Evolutionary conservation across 2,797 vertebrate species (phyloP), one percentile per base, ranked within the genome.

Genomic region (Xenentodon cancila): DNA sequence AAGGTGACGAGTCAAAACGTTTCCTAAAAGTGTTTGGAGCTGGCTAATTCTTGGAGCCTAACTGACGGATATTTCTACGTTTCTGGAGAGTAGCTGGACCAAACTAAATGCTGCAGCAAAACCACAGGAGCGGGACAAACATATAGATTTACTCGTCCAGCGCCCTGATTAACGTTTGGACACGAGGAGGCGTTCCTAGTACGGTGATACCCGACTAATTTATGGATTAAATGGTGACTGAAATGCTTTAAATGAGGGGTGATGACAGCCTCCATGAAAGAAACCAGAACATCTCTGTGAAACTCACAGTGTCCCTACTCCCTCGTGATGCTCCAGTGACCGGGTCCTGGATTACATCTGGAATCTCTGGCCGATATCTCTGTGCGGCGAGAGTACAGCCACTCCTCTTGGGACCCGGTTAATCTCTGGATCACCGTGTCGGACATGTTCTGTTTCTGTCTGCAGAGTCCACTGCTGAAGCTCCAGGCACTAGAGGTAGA

Each of bases 391-490:
- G 4, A 44, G 18, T 19, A 27, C 58, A 34, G 34, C 20, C n/a
- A 49, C 52, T 60, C 25, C 44, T 42, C 37, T 52, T 49, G 51
- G 70, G 79, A 77, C 62, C 63, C 25, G 77, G 53, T 3, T 79
- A 66, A 52, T 66, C 44, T 65, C 70, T 75, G 77, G 72, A 70
- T 46, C 58, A 17, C 72, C 0, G 47, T 68, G 47, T 73, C 75
- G 60, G 84, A 79, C 82, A 97, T 97, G 96, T 98, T 98, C 93
- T 97, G 96, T 88, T 97, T 96, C 89, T 98, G 96, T 91, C 93
- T 96, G 93, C 96, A 97, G 91, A 96, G 95, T 86, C 95, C 96
- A 48, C 91, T 97, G 86, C 88, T 97, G 84, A 97, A 97, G 94
- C 95, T 97, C 72, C 95, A 96, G 92, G 89, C 94, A 46, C 86